Percentiles rank a stretch among this genome's conserved stretches.
phyloP scores from a whole-genome alignment of 1,140 invertebrate species.

The Vollenhovia emeryi region DNA sequence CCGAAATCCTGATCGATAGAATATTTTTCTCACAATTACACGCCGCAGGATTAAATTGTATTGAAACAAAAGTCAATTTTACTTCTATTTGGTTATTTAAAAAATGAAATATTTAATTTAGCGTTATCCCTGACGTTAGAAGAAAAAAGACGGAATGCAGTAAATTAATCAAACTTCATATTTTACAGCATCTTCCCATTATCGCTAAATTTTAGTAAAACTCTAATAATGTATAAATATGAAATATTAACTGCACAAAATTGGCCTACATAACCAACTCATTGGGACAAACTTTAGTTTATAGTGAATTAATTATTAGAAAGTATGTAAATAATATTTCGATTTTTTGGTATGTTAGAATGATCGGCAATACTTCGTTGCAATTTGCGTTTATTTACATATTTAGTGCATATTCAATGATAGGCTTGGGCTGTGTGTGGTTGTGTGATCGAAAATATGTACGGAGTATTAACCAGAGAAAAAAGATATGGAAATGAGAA shows the following conservation, averaged over 20 bases:
- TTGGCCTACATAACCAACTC: not conserved
- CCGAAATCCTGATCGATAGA: conserved; percentile 82
- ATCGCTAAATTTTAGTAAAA: conserved; percentile 14
- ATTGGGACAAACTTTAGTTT: not conserved
- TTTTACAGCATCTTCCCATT: not conserved
- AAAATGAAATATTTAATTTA: not conserved
- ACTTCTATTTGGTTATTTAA: not conserved
- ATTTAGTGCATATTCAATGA: not conserved
- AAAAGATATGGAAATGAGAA: conserved; percentile 26
- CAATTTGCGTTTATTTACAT: conserved; percentile 1
- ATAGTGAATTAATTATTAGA: conserved; percentile 11
- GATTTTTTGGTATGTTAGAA: not conserved
- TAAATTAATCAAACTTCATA: conserved; percentile 22
- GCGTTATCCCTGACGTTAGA: not conserved
- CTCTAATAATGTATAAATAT: not conserved
- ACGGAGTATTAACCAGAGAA: not conserved
- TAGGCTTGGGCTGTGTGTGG: not conserved
- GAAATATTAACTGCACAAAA: conserved; percentile 7
- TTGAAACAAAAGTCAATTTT: not conserved
- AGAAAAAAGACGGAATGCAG: not conserved
- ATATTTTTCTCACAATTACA: conserved; percentile 20
- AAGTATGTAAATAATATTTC: conserved; percentile 8
- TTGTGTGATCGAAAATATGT: conserved; percentile 16
- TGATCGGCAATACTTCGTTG: not conserved
- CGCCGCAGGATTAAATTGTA: not conserved